Base-by-base conservation (phyloP, 1,140 invertebrate species). In the Catajapyx aquilonaris region DNA sequence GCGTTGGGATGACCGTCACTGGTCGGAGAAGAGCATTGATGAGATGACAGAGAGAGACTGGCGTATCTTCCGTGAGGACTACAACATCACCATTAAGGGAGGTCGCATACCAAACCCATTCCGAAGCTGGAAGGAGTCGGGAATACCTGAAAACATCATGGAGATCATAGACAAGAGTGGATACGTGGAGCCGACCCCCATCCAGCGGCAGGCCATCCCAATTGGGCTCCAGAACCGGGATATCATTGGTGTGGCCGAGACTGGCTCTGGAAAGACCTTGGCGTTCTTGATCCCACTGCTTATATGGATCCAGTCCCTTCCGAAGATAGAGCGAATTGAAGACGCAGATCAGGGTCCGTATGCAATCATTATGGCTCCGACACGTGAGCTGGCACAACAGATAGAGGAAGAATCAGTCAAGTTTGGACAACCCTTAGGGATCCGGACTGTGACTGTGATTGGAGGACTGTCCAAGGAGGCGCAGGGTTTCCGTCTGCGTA, bases 31-130 rank as follows among this genome's bases (percentile, higher is more conserved):
- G 59, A 70, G 73, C 9, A 52, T 79, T 0, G 71, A 78, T 35
- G 90, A 98, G 61, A 99, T 99, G 95, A 91, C 83, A 7, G 93
- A 99, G 54, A 68, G 95, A 52, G 95, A 99, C 65, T 99, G 95
- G 95, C 71, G 95, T 54, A 99, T 99, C 48, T 99, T 99, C 52
- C 72, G 93, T 42, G 95, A 99, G 63, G 95, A 99, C 63, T 99
- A 94, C 53, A 99, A 94, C 52, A 98, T 99, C 32, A 84, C 87
- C 3, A 91, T 97, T 33, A 99, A 99, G 58, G 93, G 90, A 41
- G 95, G 95, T 0, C 76, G 73, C 50, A 94, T 99, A 51, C 93
- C 95, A 3, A 86, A 94, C 62, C 94, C 94, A 1, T 78, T 99
- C 32, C 62, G 95, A 11, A 76, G 66, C 22, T 99, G 95, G 95